Evolutionary conservation across 2,113 vertebrate species (phyloP).

Genomic region (Peromyscus polionotus): DNA sequence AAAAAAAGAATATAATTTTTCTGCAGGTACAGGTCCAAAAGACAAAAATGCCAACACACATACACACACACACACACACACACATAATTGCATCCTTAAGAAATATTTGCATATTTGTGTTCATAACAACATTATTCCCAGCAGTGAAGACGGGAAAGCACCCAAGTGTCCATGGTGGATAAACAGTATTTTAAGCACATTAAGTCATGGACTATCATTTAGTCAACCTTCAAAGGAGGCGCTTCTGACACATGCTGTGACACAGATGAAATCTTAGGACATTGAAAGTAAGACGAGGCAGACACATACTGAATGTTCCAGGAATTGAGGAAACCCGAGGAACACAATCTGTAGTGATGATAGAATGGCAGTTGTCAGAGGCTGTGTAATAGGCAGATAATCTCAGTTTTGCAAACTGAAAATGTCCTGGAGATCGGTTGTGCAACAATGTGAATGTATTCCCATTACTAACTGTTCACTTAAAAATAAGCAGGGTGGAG

Average conservation of each 20-base stretch:
- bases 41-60: not conserved
- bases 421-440: not conserved
- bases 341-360: not conserved
- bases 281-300: not conserved
- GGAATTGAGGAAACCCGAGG: not conserved
- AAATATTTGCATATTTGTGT: not conserved
- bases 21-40: not conserved
- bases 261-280: not conserved
- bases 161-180: not conserved
- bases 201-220: not conserved
- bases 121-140: not conserved
- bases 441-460: not conserved
- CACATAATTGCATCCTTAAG: not conserved
- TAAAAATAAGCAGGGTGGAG: not conserved
- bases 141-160: not conserved
- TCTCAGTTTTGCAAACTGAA: not conserved
- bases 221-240: not conserved
- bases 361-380: not conserved
- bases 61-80: too few species aligned
- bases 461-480: not conserved
- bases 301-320: not conserved
- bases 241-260: not conserved
- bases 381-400: not conserved
- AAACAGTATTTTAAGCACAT: not conserved
- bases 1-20: not conserved